Percentiles rank a stretch among this genome's conserved stretches.
Evolutionary conservation across 1,140 invertebrate species (phyloP).

Genomic region (Zaprionus tsacasi): DNA sequence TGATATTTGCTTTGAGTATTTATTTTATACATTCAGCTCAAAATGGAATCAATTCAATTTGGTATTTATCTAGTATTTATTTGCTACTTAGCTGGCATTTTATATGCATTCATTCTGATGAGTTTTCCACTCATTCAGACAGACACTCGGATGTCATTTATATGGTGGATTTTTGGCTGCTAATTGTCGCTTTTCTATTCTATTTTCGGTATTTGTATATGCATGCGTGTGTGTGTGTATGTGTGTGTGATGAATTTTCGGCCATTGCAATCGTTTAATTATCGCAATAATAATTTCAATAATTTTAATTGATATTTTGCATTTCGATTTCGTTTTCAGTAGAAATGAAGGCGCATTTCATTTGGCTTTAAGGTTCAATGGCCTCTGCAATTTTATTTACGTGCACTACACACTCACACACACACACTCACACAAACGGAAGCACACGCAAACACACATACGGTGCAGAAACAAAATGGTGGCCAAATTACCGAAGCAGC

Average conservation of each 20-base stretch:
- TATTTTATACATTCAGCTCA: background rate
- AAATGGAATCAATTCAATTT: background rate
- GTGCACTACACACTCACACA: background rate
- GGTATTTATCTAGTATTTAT: slow-evolving; percentile 4
- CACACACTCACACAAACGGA: background rate
- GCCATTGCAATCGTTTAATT: slow-evolving; percentile 18
- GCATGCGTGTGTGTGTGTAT: background rate
- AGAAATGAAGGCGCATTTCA: background rate
- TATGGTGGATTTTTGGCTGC: background rate
- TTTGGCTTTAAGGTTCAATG: slow-evolving; percentile 24
- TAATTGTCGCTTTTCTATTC: background rate
- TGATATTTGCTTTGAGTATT: background rate
- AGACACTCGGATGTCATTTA: background rate
- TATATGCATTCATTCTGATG: background rate
- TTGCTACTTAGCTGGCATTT: slow-evolving; percentile 5
- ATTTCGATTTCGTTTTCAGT: background rate
- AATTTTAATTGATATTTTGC: slow-evolving; percentile 6
- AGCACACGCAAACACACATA: slow-evolving; percentile 2
- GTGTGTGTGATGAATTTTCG: background rate
- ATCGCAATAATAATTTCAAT: slow-evolving; percentile 13
- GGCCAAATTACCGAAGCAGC: slow-evolving; percentile 10
- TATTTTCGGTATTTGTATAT: background rate
- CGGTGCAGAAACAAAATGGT: slow-evolving; percentile 29
- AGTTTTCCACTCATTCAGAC: background rate
- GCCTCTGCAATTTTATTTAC: slow-evolving; percentile 2